Base-by-base conservation (phyloP, 2,797 vertebrate species). In the Hemitrygon akajei region DNA sequence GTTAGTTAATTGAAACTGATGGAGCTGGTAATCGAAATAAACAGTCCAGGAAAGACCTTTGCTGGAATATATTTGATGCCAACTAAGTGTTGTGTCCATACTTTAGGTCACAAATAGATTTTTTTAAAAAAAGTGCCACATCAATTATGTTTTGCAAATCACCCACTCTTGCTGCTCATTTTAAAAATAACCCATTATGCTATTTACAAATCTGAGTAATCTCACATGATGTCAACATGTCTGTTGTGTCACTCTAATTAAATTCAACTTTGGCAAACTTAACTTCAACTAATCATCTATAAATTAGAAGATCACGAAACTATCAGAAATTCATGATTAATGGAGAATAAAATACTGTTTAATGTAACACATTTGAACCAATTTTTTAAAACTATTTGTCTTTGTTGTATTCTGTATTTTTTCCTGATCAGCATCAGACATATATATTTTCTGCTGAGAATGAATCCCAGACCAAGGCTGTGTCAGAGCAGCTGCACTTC, bases 401-500 rank as follows among this genome's bases (percentile, higher is more conserved):
- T 56, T 71, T n/a, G 1, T 11, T 47, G 37, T 75, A 47, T 75
- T 71, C 71, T 75, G 3, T 75, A 56, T 76, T 30, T 75, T 69
- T 76, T 92, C 37, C 71, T 56, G 91, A 92, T 47, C 71, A 56
- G 71, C 71, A 76, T 40, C 91, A 75, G 69, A 92, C 91, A 47
- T 75, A 47, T 40, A 92, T 30, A 75, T 40, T 75, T 92, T 92
- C 71, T 47, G 91, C 91, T 92, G 37, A 92, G 71, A 92, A 92
- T 47, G 71, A 73, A 73, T 73, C 91, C 91, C 91, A 92, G 91
- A 92, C 91, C 73, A 92, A 75, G 91, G 75, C 91, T 92, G 91
- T 75, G 34, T 91, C 69, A 92, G 91, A 92, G 40, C 91, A 92
- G 91, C 91, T 92, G 91, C 91, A 92, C 91, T 75, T 92, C 91